These are phyloP conservation scores for Hydrochoerus hydrochaeris DNA, from an alignment of 2,113 vertebrate genomes.

Conservation along the genomic window DNA sequence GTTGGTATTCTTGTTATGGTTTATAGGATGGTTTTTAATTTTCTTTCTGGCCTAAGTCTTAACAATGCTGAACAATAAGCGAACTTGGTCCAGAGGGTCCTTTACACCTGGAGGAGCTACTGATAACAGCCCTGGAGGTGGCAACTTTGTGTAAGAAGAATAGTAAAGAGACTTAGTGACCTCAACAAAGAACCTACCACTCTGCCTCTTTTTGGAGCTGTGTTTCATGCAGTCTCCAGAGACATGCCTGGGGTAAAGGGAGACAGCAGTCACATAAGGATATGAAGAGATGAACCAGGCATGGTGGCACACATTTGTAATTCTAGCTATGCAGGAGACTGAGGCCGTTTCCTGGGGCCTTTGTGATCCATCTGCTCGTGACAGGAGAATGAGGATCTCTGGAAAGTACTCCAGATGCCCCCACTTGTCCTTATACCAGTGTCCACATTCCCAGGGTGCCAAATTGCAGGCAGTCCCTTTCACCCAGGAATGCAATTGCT, in stretches of 20 bases:
- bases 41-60: not conserved
- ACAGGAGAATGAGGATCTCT: not conserved
- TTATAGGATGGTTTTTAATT: not conserved
- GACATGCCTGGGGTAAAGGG: accelerated
- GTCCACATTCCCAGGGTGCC: not conserved
- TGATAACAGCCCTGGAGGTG: accelerated
- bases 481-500: not conserved
- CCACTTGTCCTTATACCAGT: not conserved
- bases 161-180: accelerated
- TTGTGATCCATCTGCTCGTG: not conserved
- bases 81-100: no score
- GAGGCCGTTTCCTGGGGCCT: not conserved
- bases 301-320: not conserved
- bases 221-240: accelerated
- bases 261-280: not conserved
- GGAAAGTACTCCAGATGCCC: no score
- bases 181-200: not conserved
- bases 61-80: not conserved
- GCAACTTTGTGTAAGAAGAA: accelerated
- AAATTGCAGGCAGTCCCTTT: not conserved
- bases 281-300: not conserved
- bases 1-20: no score
- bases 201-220: accelerated
- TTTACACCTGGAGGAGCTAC: not conserved
- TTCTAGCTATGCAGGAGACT: not conserved